Base-by-base conservation (phyloP, 2,113 vertebrate genomes). In the Platichthys stellatus region DNA sequence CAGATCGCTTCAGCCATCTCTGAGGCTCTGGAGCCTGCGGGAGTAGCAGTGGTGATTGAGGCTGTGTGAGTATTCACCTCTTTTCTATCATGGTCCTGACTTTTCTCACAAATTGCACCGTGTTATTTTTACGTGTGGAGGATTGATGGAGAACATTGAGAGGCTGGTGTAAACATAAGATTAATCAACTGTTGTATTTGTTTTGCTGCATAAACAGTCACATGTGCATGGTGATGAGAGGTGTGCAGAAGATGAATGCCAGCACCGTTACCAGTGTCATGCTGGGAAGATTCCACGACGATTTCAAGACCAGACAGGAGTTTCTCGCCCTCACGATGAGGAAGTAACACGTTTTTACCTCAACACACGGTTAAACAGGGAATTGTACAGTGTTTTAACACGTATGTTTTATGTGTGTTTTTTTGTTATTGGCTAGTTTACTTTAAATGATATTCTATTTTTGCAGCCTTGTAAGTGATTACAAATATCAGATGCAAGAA, bases 181-280 rank as follows among this genome's bases (percentile, higher is more conserved):
- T 38, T 9, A 38, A 60, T 47, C 45, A 14, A 47, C 15, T 17
- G 45, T 47, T 47, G 5, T 47, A 18, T 51, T 15, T 17, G 17
- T 21, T 60, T 59, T 51, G 31, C 68, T 28, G 40, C 40, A 10
- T 78, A 73, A 4, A 2, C 88, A 90, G 89, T 64, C 92, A 93
- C 74, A 92, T 90, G 92, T 92, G 82, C 21, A 84, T 85, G 85
- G 80, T 92, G 66, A 87, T 94, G 90, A 81, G 93, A 45, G 89
- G 87, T 0, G 90, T 78, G 63, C 91, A 94, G 89, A 94, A 94
- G 86, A 94, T 88, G 53, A 95, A 89, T n/a, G 92, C 89, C 74
- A 89, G 45, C 49, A 91, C 84, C 3, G 61, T 88, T 26, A 94
- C 78, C 9, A 92, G 92, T 0, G 21, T 83, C 40, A 93, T 92